Evolutionary conservation across 2,888 invertebrate species (phyloP).

Genomic region (Ashinkailepas kermadecensis): DNA sequence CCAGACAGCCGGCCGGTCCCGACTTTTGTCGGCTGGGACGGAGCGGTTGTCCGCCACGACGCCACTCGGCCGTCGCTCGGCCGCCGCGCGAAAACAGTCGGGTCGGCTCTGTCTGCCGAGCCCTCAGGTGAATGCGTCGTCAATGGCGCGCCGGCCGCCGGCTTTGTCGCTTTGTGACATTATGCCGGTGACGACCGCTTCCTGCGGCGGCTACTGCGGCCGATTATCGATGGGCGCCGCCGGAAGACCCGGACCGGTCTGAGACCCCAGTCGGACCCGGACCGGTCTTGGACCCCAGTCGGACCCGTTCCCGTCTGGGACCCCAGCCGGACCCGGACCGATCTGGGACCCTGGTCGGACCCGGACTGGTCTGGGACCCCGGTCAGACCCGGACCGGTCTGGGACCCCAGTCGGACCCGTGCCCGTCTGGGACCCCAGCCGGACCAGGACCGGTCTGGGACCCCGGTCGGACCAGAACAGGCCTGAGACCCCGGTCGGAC

Average conservation of each 20-base stretch:
- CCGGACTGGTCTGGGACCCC: too few species aligned
- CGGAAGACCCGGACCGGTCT: neutral
- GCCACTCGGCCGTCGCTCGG: neutral
- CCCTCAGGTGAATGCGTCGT: neutral
- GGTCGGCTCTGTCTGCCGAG: neutral
- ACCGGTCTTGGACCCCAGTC: too few species aligned
- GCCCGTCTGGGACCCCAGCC: neutral
- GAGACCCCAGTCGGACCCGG: neutral
- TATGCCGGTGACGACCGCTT: neutral
- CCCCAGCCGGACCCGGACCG: too few species aligned
- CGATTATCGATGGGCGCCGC: conserved; percentile 6
- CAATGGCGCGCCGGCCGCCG: neutral
- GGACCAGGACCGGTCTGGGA: too few species aligned
- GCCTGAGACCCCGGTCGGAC: too few species aligned
- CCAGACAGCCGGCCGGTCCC: too few species aligned
- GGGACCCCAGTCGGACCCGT: too few species aligned
- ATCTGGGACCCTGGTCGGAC: too few species aligned
- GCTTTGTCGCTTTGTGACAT: neutral
- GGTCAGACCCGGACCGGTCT: neutral
- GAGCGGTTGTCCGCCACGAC: neutral
- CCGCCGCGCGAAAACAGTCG: neutral
- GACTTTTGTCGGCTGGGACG: too few species aligned
- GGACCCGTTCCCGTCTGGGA: too few species aligned
- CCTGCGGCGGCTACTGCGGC: neutral
- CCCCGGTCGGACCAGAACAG: too few species aligned